These are phyloP conservation scores for Seriola rivoliana DNA, from an alignment of 2,113 vertebrate species.

Conservation along the genomic window DNA sequence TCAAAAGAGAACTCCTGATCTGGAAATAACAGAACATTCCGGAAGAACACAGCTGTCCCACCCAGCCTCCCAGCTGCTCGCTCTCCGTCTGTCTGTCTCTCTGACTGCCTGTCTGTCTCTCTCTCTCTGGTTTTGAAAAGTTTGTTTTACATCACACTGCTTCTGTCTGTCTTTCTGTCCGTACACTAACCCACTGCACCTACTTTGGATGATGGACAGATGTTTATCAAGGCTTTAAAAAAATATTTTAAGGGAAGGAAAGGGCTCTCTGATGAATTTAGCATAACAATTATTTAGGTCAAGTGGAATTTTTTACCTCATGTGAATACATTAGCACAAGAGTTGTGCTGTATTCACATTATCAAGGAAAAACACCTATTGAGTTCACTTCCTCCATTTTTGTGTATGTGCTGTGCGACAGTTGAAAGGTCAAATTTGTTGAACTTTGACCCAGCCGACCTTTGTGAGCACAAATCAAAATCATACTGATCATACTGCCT, in stretches of 20 bases:
- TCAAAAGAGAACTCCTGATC: constrained; percentile 85
- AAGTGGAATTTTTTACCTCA: neutral
- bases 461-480: neutral
- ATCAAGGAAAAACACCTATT: no score
- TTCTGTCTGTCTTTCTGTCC: constrained; percentile 50
- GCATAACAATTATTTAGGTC: neutral
- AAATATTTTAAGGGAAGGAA: neutral
- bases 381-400: no score
- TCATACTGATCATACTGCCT: no score
- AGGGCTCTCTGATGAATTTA: neutral
- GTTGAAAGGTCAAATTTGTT: neutral
- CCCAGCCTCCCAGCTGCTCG: constrained; percentile 75
- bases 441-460: neutral
- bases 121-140: constrained; percentile 34
- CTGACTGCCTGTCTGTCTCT: constrained; percentile 35
- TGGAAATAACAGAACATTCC: constrained; percentile 86
- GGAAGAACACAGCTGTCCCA: constrained; percentile 71
- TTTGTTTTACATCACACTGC: constrained; percentile 53
- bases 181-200: constrained; percentile 11
- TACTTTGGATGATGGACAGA: constrained; percentile 50
- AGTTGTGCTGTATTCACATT: neutral
- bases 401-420: no score
- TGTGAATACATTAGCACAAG: no score
- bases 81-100: constrained; percentile 42
- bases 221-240: constrained; percentile 32